Evolutionary conservation across 2,888 invertebrate genomes (phyloP).

Genomic region (Fragum sueziense): DNA sequence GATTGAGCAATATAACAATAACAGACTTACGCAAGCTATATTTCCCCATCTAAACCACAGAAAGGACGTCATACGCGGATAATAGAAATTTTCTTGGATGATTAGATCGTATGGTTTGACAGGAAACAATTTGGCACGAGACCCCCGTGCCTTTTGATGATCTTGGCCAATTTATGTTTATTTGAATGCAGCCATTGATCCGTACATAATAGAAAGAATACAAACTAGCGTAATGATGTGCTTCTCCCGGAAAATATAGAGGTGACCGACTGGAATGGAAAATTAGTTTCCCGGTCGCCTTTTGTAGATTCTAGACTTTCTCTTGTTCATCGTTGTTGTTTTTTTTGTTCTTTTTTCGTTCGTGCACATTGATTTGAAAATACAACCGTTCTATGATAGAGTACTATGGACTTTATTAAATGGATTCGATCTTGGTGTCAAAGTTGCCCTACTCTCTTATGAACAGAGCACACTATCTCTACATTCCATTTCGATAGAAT

Average conservation of each 20-base stretch:
- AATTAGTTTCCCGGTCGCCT: not conserved
- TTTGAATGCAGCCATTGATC: constrained; percentile 16
- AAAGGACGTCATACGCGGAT: not conserved
- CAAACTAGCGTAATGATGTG: constrained; percentile 15
- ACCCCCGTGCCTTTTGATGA: constrained; percentile 3
- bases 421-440: no score
- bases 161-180: constrained; percentile 18
- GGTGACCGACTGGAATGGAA: not conserved
- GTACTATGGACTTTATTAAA: no score
- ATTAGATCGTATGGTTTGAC: constrained; percentile 9
- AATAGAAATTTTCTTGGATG: not conserved
- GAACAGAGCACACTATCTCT: no score
- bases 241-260: not conserved
- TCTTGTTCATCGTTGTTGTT: no score
- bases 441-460: no score
- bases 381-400: no score
- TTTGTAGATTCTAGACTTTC: not conserved
- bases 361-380: no score
- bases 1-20: no score
- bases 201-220: constrained; percentile 19
- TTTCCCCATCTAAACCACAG: no score
- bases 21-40: no score
- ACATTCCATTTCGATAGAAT: no score
- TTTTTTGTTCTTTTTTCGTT: no score
- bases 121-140: constrained; percentile 19